Evolutionary conservation across 1,140 invertebrate genomes (phyloP).

Genomic region (Meloidogyne floridensis): DNA sequence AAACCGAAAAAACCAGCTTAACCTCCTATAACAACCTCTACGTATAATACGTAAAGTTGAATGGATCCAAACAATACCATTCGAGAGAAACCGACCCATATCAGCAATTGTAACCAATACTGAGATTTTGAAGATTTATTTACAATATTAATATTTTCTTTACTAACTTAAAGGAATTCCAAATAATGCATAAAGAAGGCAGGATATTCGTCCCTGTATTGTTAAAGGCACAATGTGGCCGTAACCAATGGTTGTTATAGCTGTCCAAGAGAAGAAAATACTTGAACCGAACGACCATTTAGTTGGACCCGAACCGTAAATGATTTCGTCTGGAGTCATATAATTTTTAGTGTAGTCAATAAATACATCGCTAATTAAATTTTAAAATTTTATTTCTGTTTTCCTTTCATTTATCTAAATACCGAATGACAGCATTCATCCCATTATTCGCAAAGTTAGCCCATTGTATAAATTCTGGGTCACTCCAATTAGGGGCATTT

Average conservation of each 20-base stretch:
- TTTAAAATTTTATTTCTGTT: neutral
- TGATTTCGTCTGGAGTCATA: constrained; percentile 64
- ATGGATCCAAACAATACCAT: constrained; percentile 60
- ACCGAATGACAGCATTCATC: constrained; percentile 58
- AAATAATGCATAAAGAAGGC: constrained; percentile 69
- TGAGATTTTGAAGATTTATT: constrained; percentile 68
- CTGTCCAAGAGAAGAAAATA: constrained; percentile 65
- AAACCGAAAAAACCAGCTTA: constrained; percentile 34
- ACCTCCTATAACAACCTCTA: constrained; percentile 39
- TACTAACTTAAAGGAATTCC: constrained; percentile 68
- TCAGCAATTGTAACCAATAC: constrained; percentile 70
- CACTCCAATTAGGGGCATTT: constrained; percentile 30
- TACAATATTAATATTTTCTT: constrained; percentile 66
- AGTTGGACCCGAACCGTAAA: constrained; percentile 55
- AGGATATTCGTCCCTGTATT: constrained; percentile 68
- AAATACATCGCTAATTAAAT: constrained; percentile 54
- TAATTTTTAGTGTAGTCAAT: constrained; percentile 65
- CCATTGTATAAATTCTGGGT: constrained; percentile 34
- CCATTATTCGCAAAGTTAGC: constrained; percentile 29
- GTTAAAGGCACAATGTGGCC: constrained; percentile 70
- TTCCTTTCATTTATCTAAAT: neutral
- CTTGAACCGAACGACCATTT: constrained; percentile 65
- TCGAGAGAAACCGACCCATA: constrained; percentile 67
- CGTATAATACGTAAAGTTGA: constrained; percentile 54
- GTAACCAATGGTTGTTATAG: constrained; percentile 60